These are phyloP conservation scores for Sphaerodactylus townsendi DNA, from an alignment of 2,113 vertebrate species.

Conservation along the genomic window DNA sequence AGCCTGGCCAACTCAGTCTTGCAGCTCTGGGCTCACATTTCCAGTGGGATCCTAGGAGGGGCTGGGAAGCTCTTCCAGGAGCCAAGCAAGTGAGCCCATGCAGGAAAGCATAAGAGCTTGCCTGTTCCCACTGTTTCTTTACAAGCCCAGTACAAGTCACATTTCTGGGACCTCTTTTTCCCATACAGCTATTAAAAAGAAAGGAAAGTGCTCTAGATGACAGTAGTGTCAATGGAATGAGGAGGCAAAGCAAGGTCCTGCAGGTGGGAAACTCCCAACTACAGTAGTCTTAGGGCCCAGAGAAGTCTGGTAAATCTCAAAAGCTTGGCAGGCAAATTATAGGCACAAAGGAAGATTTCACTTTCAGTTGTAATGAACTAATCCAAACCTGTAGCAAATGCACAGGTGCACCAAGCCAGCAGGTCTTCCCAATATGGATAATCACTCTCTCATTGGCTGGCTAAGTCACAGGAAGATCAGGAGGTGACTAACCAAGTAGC, in stretches of 20 bases:
- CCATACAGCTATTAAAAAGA: neutral
- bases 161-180: neutral
- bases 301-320: neutral
- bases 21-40: no score
- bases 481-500: neutral
- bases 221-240: neutral
- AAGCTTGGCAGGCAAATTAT: neutral
- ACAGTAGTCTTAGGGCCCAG: neutral
- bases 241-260: neutral
- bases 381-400: neutral
- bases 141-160: no score
- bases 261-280: neutral
- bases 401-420: fast-evolving
- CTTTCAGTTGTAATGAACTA: neutral
- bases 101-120: no score
- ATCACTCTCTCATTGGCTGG: fast-evolving
- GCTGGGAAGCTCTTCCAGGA: no score
- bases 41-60: no score
- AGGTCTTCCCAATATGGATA: slow-evolving; percentile 24
- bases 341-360: slow-evolving; percentile 3
- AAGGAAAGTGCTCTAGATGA: neutral
- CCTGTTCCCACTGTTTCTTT: no score
- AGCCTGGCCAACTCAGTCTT: no score
- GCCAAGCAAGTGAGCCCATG: no score
- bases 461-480: neutral